Conservation (phyloP, 2,113 vertebrate species). For the Ascaphus truei region DNA sequence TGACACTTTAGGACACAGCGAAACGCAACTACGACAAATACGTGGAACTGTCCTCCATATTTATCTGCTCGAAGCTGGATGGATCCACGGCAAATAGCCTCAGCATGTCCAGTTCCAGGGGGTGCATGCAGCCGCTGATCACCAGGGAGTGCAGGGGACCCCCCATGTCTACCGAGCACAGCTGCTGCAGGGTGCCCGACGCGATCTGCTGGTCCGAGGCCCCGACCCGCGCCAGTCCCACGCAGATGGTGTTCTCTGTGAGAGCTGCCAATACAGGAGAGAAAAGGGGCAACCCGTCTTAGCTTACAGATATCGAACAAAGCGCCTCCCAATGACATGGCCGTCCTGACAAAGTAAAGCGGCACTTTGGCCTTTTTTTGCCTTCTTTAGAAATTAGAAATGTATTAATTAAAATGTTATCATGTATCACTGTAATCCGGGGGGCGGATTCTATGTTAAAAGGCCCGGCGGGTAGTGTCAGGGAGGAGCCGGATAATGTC, state of each 20-base stretch:
- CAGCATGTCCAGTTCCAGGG: conserved; percentile 90
- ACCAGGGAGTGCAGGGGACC: conserved; percentile 85
- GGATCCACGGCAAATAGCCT: conserved; percentile 68
- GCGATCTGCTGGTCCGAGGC: conserved; percentile 76
- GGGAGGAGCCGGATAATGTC: too few relatives aligned
- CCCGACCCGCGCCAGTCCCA: conserved; percentile 81
- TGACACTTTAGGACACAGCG: too few relatives aligned
- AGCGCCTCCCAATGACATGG: too few relatives aligned
- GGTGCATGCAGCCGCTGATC: conserved; percentile 81
- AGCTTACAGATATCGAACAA: too few relatives aligned
- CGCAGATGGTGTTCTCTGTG: conserved; percentile 69
- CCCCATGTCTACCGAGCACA: conserved; percentile 78
- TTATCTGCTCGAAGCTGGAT: conserved; percentile 49
- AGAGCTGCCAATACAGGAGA: conserved; percentile 46
- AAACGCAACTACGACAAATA: conserved; percentile 60
- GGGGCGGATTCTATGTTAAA: too few relatives aligned
- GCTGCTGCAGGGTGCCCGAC: conserved; percentile 70
- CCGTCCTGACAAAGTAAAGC: too few relatives aligned
- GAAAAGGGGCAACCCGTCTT: too few relatives aligned
- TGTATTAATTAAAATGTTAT: too few relatives aligned
- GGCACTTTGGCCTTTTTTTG: too few relatives aligned
- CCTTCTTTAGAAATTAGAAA: too few relatives aligned
- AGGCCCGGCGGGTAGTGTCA: too few relatives aligned
- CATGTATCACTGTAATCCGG: too few relatives aligned
- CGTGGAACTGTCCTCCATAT: conserved; percentile 57